Conservation (phyloP, 2,113 vertebrate species). For the Geococcyx californianus region DNA sequence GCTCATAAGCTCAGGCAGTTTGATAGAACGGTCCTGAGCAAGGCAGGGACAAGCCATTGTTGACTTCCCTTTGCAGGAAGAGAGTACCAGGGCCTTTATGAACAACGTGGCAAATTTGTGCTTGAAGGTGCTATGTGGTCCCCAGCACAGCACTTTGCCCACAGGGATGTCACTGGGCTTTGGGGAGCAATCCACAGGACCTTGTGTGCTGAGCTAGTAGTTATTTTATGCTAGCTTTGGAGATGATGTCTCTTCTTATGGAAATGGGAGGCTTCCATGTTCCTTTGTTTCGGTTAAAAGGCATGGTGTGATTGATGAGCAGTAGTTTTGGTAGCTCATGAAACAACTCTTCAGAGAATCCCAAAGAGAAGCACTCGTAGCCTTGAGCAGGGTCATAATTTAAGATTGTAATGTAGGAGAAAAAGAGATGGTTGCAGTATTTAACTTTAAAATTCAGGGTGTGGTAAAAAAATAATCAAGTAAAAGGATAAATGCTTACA, state of each 20-base stretch:
- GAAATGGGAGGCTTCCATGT: not conserved
- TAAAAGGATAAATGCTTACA: not conserved
- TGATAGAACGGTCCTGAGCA: not conserved
- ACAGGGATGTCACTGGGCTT: rapidly evolving
- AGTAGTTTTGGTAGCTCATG: not conserved
- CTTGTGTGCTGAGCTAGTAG: not conserved
- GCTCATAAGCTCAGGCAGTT: not conserved
- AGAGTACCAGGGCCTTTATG: not conserved
- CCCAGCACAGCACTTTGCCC: not conserved
- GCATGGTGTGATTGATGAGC: not conserved
- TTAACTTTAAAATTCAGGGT: not conserved
- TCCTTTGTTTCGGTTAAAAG: not conserved
- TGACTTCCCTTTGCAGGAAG: not conserved
- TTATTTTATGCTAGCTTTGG: not conserved
- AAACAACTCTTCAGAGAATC: not conserved
- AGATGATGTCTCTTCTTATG: not conserved
- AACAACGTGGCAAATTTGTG: rapidly evolving
- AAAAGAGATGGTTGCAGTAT: not conserved
- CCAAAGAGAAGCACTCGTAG: not conserved
- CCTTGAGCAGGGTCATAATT: not conserved
- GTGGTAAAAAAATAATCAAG: not conserved
- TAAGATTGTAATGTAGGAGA: not conserved
- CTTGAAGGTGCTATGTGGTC: not conserved
- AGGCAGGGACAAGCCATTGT: not conserved
- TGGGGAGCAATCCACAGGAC: not conserved